phyloP scores from a whole-genome alignment of 2,113 vertebrate genomes.

The Platysternon megacephalum region DNA sequence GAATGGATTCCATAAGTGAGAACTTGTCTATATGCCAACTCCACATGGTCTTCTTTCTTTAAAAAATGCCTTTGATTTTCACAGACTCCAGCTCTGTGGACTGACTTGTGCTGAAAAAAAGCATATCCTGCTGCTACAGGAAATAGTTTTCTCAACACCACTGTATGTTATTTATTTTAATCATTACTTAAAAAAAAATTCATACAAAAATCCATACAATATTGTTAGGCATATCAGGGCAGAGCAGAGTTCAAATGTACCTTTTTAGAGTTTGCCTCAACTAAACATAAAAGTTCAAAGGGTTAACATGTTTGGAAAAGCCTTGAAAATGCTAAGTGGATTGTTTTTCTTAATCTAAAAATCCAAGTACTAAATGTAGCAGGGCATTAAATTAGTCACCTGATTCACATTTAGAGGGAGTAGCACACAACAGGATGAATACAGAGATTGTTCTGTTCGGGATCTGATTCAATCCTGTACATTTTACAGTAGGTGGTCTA shows the following conservation, averaged over 20 bases:
- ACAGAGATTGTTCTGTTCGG: background rate
- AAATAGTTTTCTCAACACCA: constrained; percentile 66
- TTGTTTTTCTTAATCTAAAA: constrained; percentile 16
- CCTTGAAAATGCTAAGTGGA: constrained; percentile 39
- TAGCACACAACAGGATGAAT: background rate
- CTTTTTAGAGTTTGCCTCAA: background rate
- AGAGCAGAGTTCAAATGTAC: constrained; percentile 7
- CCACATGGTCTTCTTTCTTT: constrained; percentile 72
- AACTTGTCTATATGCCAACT: constrained; percentile 70
- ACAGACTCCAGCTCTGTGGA: constrained; percentile 55
- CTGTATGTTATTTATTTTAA: constrained; percentile 47
- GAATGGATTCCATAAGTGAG: constrained; percentile 72
- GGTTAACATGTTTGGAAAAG: constrained; percentile 31
- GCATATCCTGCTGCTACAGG: constrained; percentile 70
- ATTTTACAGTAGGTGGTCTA: constrained; percentile 16
- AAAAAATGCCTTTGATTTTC: constrained; percentile 72
- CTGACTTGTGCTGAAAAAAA: constrained; percentile 9
- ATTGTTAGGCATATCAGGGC: background rate
- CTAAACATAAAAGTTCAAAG: constrained; percentile 31
- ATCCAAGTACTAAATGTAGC: background rate
- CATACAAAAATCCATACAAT: constrained; percentile 14
- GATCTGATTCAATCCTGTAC: background rate
- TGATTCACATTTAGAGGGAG: constrained; percentile 14
- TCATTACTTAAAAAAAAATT: constrained; percentile 40
- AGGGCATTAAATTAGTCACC: background rate